Conservation (phyloP, 1,140 invertebrate species). For the Galendromus occidentalis region DNA sequence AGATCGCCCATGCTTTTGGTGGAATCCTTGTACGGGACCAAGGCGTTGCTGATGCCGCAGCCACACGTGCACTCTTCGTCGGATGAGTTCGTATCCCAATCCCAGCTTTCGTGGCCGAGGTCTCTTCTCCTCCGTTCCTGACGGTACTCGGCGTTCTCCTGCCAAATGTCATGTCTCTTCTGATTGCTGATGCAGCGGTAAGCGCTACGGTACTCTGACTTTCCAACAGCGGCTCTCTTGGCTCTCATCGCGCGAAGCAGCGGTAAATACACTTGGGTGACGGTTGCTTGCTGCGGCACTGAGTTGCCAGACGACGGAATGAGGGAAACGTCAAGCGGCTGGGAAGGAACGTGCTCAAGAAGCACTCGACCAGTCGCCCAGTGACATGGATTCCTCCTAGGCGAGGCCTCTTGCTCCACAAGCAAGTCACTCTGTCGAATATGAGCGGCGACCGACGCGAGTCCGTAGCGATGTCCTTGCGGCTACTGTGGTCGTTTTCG, state of each 20-base stretch:
- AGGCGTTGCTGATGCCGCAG: not conserved
- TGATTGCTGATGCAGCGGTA: conserved; percentile 11
- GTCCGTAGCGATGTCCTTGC: too few relatives aligned
- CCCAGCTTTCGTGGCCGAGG: conserved; percentile 3
- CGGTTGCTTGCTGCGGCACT: too few relatives aligned
- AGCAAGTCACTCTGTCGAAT: too few relatives aligned
- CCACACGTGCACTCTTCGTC: conserved; percentile 3
- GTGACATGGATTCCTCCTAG: too few relatives aligned
- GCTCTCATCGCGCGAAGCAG: not conserved
- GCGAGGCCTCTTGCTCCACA: too few relatives aligned
- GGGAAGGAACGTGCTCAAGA: too few relatives aligned
- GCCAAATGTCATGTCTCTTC: conserved; percentile 12
- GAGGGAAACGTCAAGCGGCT: too few relatives aligned
- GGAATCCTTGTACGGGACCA: not conserved
- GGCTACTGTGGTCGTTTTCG: too few relatives aligned
- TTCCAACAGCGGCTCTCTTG: not conserved
- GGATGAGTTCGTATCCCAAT: conserved; percentile 4
- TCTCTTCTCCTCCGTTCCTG: not conserved
- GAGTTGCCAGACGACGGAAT: too few relatives aligned
- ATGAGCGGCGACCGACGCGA: too few relatives aligned
- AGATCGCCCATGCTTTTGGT: not conserved
- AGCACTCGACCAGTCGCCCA: too few relatives aligned
- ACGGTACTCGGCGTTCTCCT: conserved; percentile 6
- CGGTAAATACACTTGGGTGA: too few relatives aligned
- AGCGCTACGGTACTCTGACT: not conserved